Conservation (phyloP, 2,113 vertebrate genomes). For the Choloepus hoffmanni region DNA sequence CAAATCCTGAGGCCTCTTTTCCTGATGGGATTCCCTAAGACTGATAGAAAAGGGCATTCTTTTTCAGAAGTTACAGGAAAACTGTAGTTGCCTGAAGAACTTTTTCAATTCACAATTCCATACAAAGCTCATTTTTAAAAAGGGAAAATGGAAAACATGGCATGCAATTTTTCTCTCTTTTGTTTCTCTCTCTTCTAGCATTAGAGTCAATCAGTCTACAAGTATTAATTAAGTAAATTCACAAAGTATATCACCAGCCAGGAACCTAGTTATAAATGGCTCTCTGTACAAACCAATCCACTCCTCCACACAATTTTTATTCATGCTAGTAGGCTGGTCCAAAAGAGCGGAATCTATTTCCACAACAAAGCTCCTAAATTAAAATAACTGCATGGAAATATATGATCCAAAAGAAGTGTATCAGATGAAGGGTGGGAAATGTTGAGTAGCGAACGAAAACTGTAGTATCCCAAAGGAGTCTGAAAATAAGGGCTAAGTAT, state of each 20-base stretch:
- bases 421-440: constrained; percentile 49
- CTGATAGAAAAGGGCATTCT: background rate
- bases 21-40: background rate
- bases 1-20: background rate
- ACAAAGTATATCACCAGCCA: background rate
- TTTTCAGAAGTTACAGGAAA: background rate
- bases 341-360: constrained; percentile 38
- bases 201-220: background rate
- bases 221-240: constrained; percentile 4
- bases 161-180: background rate
- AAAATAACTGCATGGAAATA: constrained; percentile 67
- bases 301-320: background rate
- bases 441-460: constrained; percentile 68
- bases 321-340: background rate
- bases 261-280: background rate
- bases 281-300: background rate
- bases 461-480: constrained; percentile 55
- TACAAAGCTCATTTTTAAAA: background rate
- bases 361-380: constrained; percentile 44
- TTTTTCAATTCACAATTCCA: background rate
- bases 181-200: background rate
- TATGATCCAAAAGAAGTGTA: constrained; percentile 61
- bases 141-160: background rate
- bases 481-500: constrained; percentile 58
- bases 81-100: background rate